These are phyloP conservation scores for Spilogale gracilis DNA, from an alignment of 2,113 vertebrate species.

Conservation along the genomic window DNA sequence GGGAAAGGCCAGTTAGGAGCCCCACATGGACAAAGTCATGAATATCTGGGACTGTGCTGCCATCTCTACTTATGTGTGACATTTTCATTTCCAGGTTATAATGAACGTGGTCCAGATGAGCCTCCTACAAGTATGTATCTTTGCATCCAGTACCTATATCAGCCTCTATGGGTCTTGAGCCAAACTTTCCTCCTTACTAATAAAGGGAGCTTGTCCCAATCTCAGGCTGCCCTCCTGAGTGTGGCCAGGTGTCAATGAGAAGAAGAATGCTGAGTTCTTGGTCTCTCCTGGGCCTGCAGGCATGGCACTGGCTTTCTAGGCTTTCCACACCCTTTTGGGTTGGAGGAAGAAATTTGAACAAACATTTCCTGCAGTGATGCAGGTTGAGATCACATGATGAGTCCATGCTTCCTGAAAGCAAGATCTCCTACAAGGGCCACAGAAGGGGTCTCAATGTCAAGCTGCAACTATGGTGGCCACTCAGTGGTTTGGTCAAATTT, in stretches of 20 bases:
- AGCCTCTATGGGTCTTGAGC: background rate
- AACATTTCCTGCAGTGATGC: background rate
- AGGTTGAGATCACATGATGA: background rate
- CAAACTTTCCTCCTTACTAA: background rate
- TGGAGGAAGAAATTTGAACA: background rate
- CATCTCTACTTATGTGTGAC: background rate
- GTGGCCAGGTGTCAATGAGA: background rate
- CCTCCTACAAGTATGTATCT: constrained; percentile 81
- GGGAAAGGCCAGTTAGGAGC: background rate
- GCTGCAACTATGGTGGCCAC: background rate
- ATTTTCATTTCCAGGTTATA: constrained; percentile 83
- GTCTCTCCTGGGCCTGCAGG: background rate
- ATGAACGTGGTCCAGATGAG: constrained; percentile 67
- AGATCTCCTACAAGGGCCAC: background rate
- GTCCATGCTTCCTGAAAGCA: background rate
- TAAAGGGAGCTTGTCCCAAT: background rate
- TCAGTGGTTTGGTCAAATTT: background rate
- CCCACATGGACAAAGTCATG: background rate
- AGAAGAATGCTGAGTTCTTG: background rate
- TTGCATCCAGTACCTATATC: background rate
- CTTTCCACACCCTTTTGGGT: background rate
- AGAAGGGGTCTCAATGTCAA: background rate
- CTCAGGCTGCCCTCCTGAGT: background rate
- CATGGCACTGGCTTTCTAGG: background rate
- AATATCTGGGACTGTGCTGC: background rate